These are phyloP conservation scores for Drosophila tripunctata DNA, from an alignment of 2,888 invertebrate genomes.

Conservation along the genomic window DNA sequence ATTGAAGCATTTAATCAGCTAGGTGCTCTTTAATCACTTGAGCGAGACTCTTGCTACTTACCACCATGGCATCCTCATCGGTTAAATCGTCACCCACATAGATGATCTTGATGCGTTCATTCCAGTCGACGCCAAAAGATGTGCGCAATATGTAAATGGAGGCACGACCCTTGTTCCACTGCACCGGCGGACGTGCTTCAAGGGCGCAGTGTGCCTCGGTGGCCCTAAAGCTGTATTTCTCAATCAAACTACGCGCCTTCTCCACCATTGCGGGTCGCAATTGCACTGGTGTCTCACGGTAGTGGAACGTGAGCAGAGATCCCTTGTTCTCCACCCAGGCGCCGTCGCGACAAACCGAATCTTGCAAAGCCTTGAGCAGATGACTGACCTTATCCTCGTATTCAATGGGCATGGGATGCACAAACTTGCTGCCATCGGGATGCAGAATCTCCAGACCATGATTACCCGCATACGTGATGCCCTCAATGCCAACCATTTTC, in stretches of 20 bases:
- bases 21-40: background rate
- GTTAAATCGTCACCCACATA: conserved; percentile 95
- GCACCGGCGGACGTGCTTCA: conserved; percentile 95
- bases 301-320: conserved; percentile 93
- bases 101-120: conserved; percentile 94
- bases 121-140: conserved; percentile 96
- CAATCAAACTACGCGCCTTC: conserved; percentile 90
- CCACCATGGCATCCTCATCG: conserved; percentile 96
- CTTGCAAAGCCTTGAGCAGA: conserved; percentile 91
- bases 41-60: conserved; percentile 82
- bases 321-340: conserved; percentile 97
- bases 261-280: conserved; percentile 88
- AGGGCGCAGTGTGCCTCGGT: conserved; percentile 93
- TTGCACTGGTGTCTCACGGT: conserved; percentile 91
- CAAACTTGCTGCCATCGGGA: conserved; percentile 95
- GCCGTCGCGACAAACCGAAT: conserved; percentile 93
- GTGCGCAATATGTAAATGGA: conserved; percentile 95
- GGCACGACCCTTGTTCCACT: conserved; percentile 95
- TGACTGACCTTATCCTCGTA: conserved; percentile 91
- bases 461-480: conserved; percentile 95
- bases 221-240: conserved; percentile 91
- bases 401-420: conserved; percentile 95
- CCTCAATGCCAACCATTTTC: conserved; percentile 95
- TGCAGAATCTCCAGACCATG: conserved; percentile 95
- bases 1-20: background rate